These are phyloP conservation scores for Phylloscopus collybita DNA, from an alignment of 2,797 vertebrate species.

Conservation along the genomic window DNA sequence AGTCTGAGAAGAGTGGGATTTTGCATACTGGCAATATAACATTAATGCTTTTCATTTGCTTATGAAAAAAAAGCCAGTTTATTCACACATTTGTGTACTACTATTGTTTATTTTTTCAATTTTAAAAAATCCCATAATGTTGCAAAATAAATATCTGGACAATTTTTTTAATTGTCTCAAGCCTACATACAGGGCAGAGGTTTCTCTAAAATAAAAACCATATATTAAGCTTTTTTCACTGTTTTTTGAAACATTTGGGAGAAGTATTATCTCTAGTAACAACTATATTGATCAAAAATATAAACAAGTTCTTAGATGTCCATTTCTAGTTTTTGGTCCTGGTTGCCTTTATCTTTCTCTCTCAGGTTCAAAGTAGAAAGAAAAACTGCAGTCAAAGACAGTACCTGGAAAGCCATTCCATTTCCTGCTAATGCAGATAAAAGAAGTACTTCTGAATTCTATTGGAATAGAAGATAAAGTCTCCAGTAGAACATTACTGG, in stretches of 20 bases:
- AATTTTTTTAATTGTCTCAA: background rate
- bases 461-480: background rate
- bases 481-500: background rate
- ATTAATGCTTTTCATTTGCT: background rate
- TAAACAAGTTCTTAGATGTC: background rate
- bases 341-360: background rate
- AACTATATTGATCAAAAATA: background rate
- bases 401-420: background rate
- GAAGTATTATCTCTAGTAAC: background rate
- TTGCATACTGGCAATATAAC: background rate
- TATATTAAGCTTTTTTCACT: background rate
- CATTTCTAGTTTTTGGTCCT: slow-evolving; percentile 1
- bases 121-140: background rate
- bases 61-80: background rate
- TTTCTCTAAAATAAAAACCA: background rate
- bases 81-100: background rate
- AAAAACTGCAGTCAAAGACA: background rate
- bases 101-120: background rate
- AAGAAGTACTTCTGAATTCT: background rate
- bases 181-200: background rate
- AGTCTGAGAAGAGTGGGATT: background rate
- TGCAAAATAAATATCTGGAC: background rate
- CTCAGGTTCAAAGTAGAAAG: background rate
- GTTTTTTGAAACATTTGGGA: background rate
- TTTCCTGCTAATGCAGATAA: background rate